Conservation (phyloP, 2,888 invertebrate species). For the Gymnocheta viridis region DNA sequence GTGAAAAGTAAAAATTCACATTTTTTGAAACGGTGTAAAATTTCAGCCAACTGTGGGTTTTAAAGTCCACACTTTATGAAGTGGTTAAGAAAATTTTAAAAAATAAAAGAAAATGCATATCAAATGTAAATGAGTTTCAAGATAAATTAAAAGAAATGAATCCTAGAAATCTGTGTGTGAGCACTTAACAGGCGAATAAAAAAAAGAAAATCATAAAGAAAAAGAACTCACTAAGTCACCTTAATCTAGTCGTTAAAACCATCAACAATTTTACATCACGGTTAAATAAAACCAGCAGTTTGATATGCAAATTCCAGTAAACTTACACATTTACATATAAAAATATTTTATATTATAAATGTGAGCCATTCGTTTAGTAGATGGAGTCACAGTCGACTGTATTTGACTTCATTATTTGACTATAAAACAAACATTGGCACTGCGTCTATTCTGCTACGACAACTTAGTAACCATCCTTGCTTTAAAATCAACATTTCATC, state of each 20-base stretch:
- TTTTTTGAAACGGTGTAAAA: constrained; percentile 36
- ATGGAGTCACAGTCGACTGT: constrained; percentile 9
- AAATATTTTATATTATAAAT: constrained; percentile 4
- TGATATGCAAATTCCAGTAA: constrained; percentile 24
- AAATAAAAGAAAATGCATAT: constrained; percentile 36
- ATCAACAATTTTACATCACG: constrained; percentile 3
- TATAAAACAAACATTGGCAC: constrained; percentile 5
- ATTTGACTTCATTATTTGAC: constrained; percentile 27
- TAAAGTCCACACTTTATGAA: constrained; percentile 62
- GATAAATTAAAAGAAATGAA: constrained; percentile 62
- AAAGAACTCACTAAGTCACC: constrained; percentile 1
- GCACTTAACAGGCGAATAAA: constrained; percentile 27
- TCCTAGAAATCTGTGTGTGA: constrained; percentile 38
- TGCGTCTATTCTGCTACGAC: neutral
- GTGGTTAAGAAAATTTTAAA: constrained; percentile 53
- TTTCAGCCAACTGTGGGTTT: constrained; percentile 11
- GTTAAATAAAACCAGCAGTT: constrained; percentile 8
- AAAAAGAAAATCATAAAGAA: neutral
- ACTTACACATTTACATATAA: constrained; percentile 9
- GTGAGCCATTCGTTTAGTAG: neutral
- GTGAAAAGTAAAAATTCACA: neutral
- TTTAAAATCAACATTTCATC: neutral
- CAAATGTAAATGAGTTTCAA: constrained; percentile 63
- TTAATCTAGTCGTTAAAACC: constrained; percentile 29
- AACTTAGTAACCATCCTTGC: neutral